Conservation (phyloP, 2,797 vertebrate genomes). For the Melanogrammus aeglefinus region DNA sequence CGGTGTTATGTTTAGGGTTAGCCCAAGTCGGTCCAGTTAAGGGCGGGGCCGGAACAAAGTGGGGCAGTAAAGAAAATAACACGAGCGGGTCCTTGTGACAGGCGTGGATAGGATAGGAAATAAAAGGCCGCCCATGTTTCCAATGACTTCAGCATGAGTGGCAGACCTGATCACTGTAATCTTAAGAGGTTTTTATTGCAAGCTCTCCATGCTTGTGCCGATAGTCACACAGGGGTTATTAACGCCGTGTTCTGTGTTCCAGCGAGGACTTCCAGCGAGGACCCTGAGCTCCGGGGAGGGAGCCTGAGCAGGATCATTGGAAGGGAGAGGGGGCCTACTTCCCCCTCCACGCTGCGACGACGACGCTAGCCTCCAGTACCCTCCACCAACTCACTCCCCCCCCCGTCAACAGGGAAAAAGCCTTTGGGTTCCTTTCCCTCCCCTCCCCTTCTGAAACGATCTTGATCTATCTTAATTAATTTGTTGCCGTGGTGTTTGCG, state of each 20-base stretch:
- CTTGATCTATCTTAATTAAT: background rate
- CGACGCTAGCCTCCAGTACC: constrained; percentile 67
- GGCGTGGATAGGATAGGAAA: no score
- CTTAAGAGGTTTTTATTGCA: background rate
- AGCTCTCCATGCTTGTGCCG: background rate
- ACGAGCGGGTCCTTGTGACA: background rate
- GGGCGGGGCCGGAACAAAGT: no score
- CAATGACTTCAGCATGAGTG: constrained; percentile 67
- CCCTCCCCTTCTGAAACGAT: background rate
- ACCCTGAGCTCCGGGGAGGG: constrained; percentile 92
- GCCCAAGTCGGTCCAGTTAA: no score
- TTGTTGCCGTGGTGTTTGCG: background rate
- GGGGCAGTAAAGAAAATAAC: no score
- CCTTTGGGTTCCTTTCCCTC: constrained; percentile 44
- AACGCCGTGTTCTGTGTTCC: constrained; percentile 20
- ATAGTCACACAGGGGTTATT: background rate
- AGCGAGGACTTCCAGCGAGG: constrained; percentile 93
- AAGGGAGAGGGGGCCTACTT: constrained; percentile 84
- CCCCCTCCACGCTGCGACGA: constrained; percentile 74
- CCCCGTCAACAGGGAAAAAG: constrained; percentile 10
- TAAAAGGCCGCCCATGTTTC: background rate
- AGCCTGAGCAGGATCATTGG: constrained; percentile 85
- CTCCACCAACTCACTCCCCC: constrained; percentile 28
- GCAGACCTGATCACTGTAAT: background rate
- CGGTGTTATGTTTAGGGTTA: no score